Base-by-base conservation (phyloP, 2,797 vertebrate genomes). In the Pangasius larnaudii region DNA sequence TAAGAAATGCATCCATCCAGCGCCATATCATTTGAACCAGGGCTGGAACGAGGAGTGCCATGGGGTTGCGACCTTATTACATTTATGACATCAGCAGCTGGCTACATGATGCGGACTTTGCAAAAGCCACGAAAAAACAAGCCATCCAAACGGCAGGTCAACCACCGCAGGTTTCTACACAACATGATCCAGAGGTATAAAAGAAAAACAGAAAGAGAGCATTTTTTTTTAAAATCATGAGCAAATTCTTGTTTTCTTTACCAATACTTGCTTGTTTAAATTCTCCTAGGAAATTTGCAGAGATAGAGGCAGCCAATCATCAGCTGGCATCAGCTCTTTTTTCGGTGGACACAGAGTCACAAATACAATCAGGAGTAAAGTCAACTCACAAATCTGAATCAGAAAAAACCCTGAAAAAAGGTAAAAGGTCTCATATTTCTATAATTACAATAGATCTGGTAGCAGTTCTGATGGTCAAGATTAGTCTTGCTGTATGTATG, bases 161-260 rank as follows among this genome's bases (percentile, higher is more conserved):
- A 98, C 94, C 98, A 98, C 89, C 96, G 97, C 0, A 93, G 97
- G 87, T 98, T 98, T 92, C 96, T 98, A 33, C 96, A 98, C 92
- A 98, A 97, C 94, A 98, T 98, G 95, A 96, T 98, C 86, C 97
- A 97, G 94, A 97, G 97, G 98, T 96, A 88, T 3, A 92, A 91
- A 18, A 71, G 10, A 56, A 46, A 33, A 19, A 63, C 3, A 58
- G 6, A 82, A 42, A 71, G 11, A 71, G 67, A 78, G 2, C 36
- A 39, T 39, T 39, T 18, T 63, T 87, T 39, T 14, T 42, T 14
- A 9, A 75, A 27, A 24, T 11, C 8, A 58, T 79, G 11, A 33
- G 16, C 27, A 36, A 79, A 51, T 78, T 36, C 2, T 79, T 33
- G 42, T 59, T 63, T 85, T 49, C 2, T 33, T 80, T 85, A 27